Evolutionary conservation across 2,113 vertebrate genomes (phyloP).

Genomic region (Ancistrus triradiatus): DNA sequence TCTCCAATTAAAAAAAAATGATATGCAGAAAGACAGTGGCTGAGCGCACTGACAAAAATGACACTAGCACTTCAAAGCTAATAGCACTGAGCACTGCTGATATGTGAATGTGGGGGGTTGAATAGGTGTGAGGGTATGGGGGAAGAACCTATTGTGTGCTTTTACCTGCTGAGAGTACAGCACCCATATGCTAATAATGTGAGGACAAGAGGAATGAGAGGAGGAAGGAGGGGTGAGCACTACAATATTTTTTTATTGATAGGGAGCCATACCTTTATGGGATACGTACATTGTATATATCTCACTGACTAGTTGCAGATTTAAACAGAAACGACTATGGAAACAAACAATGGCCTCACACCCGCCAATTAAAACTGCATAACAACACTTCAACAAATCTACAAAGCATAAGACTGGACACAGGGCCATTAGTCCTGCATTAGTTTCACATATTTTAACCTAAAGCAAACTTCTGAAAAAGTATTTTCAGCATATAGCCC

Average conservation of each 20-base stretch:
- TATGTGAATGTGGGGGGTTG: neutral
- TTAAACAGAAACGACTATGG: no score
- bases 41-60: slow-evolving; percentile 38
- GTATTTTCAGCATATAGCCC: no score
- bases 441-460: no score
- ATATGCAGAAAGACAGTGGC: slow-evolving; percentile 33
- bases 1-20: slow-evolving; percentile 1
- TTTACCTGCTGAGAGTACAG: slow-evolving; percentile 19
- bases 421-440: no score
- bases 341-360: no score
- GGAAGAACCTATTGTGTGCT: slow-evolving; percentile 3
- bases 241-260: neutral
- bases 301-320: no score
- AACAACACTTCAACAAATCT: no score
- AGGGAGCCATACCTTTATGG: no score
- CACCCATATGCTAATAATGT: neutral
- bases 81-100: neutral
- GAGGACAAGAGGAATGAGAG: neutral
- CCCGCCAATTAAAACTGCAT: no score
- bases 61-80: slow-evolving; percentile 41
- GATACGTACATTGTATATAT: no score
- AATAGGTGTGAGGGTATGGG: neutral
- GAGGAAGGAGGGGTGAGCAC: neutral
- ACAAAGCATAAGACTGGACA: no score
- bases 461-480: no score